phyloP scores from a whole-genome alignment of 1,140 invertebrate species.

The Chrysoperla carnea region DNA sequence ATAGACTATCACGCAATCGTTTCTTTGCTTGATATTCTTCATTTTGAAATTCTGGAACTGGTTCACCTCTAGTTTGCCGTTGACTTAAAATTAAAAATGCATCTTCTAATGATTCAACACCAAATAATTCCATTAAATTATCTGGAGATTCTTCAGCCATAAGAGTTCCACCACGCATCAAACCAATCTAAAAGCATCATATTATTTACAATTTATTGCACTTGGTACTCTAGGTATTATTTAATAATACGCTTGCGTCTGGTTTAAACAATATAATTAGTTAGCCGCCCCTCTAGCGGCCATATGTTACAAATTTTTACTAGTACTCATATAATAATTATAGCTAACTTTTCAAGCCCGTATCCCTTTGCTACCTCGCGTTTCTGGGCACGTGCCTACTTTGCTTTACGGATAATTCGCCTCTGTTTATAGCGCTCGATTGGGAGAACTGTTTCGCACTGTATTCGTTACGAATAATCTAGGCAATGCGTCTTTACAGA shows the following conservation, averaged over 20 bases:
- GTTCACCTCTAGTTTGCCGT: constrained; percentile 30
- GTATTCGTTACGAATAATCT: no score
- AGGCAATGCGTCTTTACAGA: no score
- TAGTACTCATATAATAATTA: no score
- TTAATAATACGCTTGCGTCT: neutral
- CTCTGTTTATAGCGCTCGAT: no score
- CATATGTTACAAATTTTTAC: no score
- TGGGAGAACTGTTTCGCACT: no score
- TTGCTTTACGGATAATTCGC: no score
- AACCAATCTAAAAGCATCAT: constrained; percentile 48
- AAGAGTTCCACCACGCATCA: constrained; percentile 71
- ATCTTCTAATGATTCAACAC: constrained; percentile 49
- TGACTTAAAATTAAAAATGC: constrained; percentile 52
- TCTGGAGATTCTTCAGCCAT: constrained; percentile 70
- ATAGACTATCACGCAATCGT: constrained; percentile 28
- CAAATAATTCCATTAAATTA: constrained; percentile 38
- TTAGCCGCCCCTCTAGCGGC: no score
- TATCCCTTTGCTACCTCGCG: no score
- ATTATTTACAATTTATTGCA: neutral
- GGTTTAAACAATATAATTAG: neutral
- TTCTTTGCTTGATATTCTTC: constrained; percentile 16
- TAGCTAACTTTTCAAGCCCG: no score
- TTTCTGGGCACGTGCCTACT: no score
- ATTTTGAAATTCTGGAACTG: constrained; percentile 6
- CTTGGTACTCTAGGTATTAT: neutral